Percentiles rank a stretch among this genome's conserved stretches.
phyloP scores from a whole-genome alignment of 2,797 vertebrate species.

The Catostomus latipinnis region DNA sequence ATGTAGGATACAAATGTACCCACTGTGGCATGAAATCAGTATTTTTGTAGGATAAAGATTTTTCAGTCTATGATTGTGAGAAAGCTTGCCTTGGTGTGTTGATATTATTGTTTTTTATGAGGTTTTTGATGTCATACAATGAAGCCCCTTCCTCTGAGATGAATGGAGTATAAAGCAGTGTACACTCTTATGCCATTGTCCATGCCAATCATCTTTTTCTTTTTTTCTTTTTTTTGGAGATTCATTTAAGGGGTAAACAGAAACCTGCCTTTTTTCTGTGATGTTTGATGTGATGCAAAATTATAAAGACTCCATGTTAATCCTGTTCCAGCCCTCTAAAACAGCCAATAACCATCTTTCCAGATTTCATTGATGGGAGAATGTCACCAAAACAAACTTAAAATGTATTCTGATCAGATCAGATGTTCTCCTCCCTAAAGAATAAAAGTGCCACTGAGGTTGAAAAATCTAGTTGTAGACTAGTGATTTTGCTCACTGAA shows the following conservation, averaged over 20 bases:
- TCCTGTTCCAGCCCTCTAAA: slow-evolving; percentile 4
- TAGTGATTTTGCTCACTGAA: slow-evolving; percentile 20
- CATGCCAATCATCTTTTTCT: slow-evolving; percentile 7
- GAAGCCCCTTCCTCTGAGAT: slow-evolving; percentile 50
- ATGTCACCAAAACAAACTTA: background rate
- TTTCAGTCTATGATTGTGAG: slow-evolving; percentile 31
- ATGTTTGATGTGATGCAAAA: slow-evolving; percentile 40
- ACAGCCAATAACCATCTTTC: background rate
- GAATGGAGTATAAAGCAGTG: slow-evolving; percentile 51
- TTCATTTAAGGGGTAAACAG: slow-evolving; percentile 8
- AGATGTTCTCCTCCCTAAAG: slow-evolving; percentile 11
- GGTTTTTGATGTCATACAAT: slow-evolving; percentile 18
- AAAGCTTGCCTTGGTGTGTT: slow-evolving; percentile 47
- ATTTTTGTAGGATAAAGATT: slow-evolving; percentile 58
- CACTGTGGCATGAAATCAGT: slow-evolving; percentile 55
- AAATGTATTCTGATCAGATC: background rate
- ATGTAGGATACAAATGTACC: slow-evolving; percentile 47
- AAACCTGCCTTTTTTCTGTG: slow-evolving; percentile 8
- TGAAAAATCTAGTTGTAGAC: slow-evolving; percentile 11
- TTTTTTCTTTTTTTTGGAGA: slow-evolving; percentile 18
- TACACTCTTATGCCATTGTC: background rate
- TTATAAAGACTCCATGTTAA: slow-evolving; percentile 13
- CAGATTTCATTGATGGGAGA: slow-evolving; percentile 5
- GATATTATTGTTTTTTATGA: slow-evolving; percentile 6
- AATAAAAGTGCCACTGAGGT: background rate